phyloP scores from a whole-genome alignment of 2,888 invertebrate genomes.

The Acheta domesticus region DNA sequence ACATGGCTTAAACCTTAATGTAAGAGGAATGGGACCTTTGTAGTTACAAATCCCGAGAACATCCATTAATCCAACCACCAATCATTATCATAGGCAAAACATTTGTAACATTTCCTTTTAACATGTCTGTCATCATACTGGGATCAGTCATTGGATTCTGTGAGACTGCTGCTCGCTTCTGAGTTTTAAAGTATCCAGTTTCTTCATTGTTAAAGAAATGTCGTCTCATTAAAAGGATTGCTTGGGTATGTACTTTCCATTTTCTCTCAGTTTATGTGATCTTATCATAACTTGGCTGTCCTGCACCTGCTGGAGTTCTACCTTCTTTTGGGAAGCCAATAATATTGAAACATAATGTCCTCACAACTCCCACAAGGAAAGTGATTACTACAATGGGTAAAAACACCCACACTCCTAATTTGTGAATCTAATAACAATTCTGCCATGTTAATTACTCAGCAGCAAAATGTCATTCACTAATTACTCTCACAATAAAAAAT shows the following conservation, averaged over 20 bases:
- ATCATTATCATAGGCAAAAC: conserved; percentile 98
- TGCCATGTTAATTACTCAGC: conserved; percentile 55
- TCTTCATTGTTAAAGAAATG: conserved; percentile 96
- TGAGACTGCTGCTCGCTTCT: conserved; percentile 79
- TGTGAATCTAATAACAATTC: conserved; percentile 93
- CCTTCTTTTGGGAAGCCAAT: conserved; percentile 90
- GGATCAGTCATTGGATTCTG: conserved; percentile 95
- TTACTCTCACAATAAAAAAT: no score
- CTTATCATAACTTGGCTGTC: conserved; percentile 95
- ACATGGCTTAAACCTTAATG: conserved; percentile 97
- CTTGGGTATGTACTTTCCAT: conserved; percentile 93
- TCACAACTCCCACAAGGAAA: conserved; percentile 92
- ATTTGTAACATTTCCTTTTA: conserved; percentile 98
- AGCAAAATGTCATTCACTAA: no score
- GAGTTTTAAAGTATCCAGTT: conserved; percentile 84
- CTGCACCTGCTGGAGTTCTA: conserved; percentile 90
- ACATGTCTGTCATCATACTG: conserved; percentile 96
- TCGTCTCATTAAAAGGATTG: conserved; percentile 87
- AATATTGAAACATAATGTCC: conserved; percentile 97
- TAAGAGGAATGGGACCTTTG: conserved; percentile 98
- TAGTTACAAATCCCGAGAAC: conserved; percentile 99
- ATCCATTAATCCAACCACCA: conserved; percentile 99
- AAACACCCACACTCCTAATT: conserved; percentile 97
- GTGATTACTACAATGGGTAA: conserved; percentile 97
- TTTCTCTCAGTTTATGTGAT: conserved; percentile 87